These are phyloP conservation scores for Camelus bactrianus DNA, from an alignment of 2,113 vertebrate species.

Conservation along the genomic window DNA sequence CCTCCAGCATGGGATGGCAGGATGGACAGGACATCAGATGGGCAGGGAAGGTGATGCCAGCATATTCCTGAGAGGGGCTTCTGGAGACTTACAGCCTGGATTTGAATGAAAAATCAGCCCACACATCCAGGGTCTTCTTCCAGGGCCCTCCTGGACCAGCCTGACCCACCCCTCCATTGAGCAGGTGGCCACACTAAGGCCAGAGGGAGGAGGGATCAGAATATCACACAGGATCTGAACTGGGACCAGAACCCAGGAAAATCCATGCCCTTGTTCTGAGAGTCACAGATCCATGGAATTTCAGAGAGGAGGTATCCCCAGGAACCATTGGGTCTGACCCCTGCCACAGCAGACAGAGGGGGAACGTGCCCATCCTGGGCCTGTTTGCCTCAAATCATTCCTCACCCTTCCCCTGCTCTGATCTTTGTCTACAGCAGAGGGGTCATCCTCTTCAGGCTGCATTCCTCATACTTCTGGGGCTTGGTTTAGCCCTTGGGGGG, in stretches of 20 bases:
- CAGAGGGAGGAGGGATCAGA: slow-evolving; percentile 2
- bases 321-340: background rate
- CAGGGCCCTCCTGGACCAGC: background rate
- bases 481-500: background rate
- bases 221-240: background rate
- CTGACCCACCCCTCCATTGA: background rate
- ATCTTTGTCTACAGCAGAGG: background rate
- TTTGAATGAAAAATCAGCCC: background rate
- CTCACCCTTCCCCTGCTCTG: background rate
- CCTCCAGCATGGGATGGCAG: background rate
- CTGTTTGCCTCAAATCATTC: background rate
- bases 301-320: background rate
- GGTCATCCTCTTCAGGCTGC: background rate
- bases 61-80: background rate
- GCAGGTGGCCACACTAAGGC: background rate
- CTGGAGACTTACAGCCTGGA: background rate
- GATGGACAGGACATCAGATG: background rate
- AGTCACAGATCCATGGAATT: background rate
- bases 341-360: background rate
- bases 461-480: background rate
- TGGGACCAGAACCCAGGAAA: background rate
- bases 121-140: background rate
- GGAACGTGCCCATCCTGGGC: background rate
- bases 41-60: background rate
- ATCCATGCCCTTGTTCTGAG: background rate